Base-by-base conservation (phyloP, 1,140 invertebrate species). In the Bathynomus jamesi region DNA sequence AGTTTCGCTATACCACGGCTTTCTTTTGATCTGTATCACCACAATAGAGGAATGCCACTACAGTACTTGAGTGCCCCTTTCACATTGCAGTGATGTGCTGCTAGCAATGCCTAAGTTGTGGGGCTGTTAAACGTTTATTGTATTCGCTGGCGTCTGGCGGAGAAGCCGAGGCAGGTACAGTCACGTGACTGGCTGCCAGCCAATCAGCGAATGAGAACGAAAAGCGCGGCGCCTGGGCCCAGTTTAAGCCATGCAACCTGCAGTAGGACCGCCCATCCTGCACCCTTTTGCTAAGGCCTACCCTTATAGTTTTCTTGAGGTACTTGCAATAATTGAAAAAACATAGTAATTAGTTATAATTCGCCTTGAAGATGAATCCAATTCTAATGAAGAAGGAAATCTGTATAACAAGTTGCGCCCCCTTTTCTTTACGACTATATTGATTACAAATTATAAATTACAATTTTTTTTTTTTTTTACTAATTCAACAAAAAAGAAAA, bases 51-150 rank as follows among this genome's bases (percentile, higher is more conserved):
- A 53, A 1, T 53, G 40, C 40, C 40, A 53, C 40, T 53, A n/a
- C n/a, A n/a, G n/a, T n/a, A 53, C 5, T 53, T 53, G 40, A 53
- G 40, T 53, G 40, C 40, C 40, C 40, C 40, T 53, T 53, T 53
- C 40, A 53, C 40, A 53, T 53, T 53, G 40, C 40, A 53, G 40
- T 53, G 40, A 53, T 53, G 40, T 53, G 40, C 40, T 53, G 40
- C 40, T 53, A 53, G 40, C 40, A 53, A 53, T 53, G 40, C 40
- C 40, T 53, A 53, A 53, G 40, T 53, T 53, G 40, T 53, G 13
- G 40, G 40, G 40, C 40, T 53, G 40, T 53, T 53, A 53, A 53
- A 53, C 40, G 40, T 53, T 53, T 53, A 53, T 53, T 53, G 40
- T 53, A 21, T 53, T 53, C 40, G 40, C 40, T 53, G 40, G 11